phyloP scores from a whole-genome alignment of 2,888 invertebrate genomes.

The Acrobasis consociella region DNA sequence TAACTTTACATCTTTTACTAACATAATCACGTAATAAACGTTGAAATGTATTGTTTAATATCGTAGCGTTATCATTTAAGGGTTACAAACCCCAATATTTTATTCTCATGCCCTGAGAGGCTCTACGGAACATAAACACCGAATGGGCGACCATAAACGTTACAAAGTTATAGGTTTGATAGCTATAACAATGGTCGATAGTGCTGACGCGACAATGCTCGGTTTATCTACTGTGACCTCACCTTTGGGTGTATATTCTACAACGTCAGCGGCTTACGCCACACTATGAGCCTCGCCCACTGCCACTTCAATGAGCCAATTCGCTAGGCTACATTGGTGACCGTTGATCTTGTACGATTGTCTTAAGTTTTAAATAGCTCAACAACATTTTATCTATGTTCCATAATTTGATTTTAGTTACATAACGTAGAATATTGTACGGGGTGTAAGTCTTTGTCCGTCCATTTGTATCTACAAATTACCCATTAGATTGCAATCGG shows the following conservation, averaged over 20 bases:
- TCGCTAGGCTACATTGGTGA: neutral
- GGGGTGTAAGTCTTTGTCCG: no score
- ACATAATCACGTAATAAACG: constrained; percentile 9
- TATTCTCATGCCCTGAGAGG: constrained; percentile 13
- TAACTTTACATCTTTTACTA: neutral
- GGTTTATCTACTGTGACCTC: constrained; percentile 19
- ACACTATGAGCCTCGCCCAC: neutral
- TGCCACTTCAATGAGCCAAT: neutral
- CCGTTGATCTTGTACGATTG: no score
- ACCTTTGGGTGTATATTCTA: constrained; percentile 2
- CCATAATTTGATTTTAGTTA: no score
- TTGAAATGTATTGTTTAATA: constrained; percentile 13
- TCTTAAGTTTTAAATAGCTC: no score
- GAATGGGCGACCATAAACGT: constrained; percentile 21
- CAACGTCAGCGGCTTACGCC: neutral
- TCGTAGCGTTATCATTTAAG: constrained; percentile 15
- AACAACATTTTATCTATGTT: no score
- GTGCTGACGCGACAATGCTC: constrained; percentile 13
- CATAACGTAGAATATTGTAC: no score
- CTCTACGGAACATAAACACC: constrained; percentile 17
- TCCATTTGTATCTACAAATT: no score
- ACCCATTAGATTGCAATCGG: no score
- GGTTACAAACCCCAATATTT: constrained; percentile 17
- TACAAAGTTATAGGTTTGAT: constrained; percentile 24
- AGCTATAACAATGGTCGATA: constrained; percentile 16